Conservation (phyloP, 2,888 invertebrate species). For the Microctonus hyperodae region DNA sequence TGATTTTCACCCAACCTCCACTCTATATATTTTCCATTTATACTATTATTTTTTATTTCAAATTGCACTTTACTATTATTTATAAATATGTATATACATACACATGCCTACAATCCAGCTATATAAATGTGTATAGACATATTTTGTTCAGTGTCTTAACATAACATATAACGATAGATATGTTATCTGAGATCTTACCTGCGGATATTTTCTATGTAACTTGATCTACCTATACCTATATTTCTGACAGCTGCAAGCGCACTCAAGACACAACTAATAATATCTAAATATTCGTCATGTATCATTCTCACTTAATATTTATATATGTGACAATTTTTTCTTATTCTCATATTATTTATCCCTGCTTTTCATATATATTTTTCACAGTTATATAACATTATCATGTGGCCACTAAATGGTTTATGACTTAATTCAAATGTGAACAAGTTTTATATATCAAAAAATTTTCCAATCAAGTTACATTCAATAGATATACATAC, state of each 20-base stretch:
- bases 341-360: background rate
- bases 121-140: no score
- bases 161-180: slow-evolving; percentile 11
- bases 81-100: background rate
- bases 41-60: background rate
- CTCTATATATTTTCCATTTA: background rate
- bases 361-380: background rate
- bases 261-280: slow-evolving; percentile 18
- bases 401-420: no score
- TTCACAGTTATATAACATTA: background rate
- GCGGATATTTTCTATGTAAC: slow-evolving; percentile 17
- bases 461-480: no score
- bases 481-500: no score
- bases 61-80: background rate
- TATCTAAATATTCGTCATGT: slow-evolving; percentile 22
- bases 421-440: background rate
- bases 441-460: no score
- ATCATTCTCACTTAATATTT: slow-evolving; percentile 13
- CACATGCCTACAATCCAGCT: no score
- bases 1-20: background rate
- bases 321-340: slow-evolving; percentile 3
- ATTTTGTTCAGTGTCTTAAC: background rate
- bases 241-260: slow-evolving; percentile 11
- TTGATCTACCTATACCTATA: slow-evolving; percentile 14
- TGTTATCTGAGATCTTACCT: slow-evolving; percentile 15